Base-by-base conservation (phyloP, 1,140 invertebrate genomes). In the Popillia japonica region DNA sequence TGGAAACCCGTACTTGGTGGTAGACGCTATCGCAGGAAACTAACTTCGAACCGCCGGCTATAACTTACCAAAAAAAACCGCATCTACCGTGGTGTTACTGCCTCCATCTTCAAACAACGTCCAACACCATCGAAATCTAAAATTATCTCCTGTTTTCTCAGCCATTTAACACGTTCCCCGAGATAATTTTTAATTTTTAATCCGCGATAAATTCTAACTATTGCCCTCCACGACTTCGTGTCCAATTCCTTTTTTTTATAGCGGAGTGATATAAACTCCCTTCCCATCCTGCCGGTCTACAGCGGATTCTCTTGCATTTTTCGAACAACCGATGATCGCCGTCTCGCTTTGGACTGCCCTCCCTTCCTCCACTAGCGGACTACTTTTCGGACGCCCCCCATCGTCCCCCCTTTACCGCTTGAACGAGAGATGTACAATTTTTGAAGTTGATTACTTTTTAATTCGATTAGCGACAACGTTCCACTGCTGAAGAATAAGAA, bases 181-280 rank as follows among this genome's bases (percentile, higher is more conserved):
- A 64, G 61, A 64, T 64, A 64, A 64, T 64, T 64, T 64, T 64
- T 64, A 64, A 64, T 64, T 64, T 64, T 64, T 64, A 64, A 64
- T 64, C 23, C 61, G 61, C 61, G 17, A 64, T 64, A 64, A 64
- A 64, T 64, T 64, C 22, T 27, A 64, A 22, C 61, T 64, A 64
- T 64, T 64, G 61, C 61, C 17, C 61, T 64, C 17, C 61, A 6
- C 61, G 61, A 23, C 2, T 64, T 22, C 17, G 61, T 3, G 23
- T 27, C 17, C 61, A 22, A 22, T 27, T 64, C 17, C 22, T 27
- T 23, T 20, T 6, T 2, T 10, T 6, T 20, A 0, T 20, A n/a
- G 7, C n/a, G 10, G 6, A 9, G n/a, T n/a, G n/a, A n/a, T n/a
- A n/a, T n/a, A n/a, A n/a, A n/a, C n/a, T n/a, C n/a, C n/a, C n/a